Conservation (phyloP, 2,797 vertebrate species). For the Galagoides demidoff region DNA sequence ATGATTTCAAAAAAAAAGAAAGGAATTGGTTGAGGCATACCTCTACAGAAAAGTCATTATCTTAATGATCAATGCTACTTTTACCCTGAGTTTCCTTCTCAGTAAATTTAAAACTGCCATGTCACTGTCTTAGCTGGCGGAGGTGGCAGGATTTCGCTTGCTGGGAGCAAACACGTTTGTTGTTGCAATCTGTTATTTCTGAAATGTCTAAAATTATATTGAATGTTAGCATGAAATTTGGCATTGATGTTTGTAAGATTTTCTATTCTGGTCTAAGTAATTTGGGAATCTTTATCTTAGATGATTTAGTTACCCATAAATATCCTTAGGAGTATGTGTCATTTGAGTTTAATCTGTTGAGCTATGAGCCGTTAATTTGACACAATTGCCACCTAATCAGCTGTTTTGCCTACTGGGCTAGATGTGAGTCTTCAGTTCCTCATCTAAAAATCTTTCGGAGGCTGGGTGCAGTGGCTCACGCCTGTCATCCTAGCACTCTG, state of each 20-base stretch:
- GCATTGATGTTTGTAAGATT: background rate
- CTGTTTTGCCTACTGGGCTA: constrained; percentile 46
- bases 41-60: background rate
- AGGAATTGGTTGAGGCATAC: background rate
- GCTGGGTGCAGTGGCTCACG: no score
- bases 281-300: constrained; percentile 56
- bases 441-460: background rate
- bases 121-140: background rate
- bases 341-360: constrained; percentile 55
- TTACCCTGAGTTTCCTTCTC: background rate
- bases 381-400: constrained; percentile 60
- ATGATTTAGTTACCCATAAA: background rate
- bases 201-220: constrained; percentile 71
- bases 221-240: constrained; percentile 36
- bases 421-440: background rate
- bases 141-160: constrained; percentile 46
- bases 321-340: constrained; percentile 57
- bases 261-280: background rate
- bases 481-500: no score
- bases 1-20: background rate
- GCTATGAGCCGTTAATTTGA: constrained; percentile 7
- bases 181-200: constrained; percentile 63
- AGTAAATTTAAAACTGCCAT: constrained; percentile 6
- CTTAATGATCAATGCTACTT: background rate
- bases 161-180: constrained; percentile 56